Conservation (phyloP, 2,113 vertebrate genomes). For the Scopus umbretta region DNA sequence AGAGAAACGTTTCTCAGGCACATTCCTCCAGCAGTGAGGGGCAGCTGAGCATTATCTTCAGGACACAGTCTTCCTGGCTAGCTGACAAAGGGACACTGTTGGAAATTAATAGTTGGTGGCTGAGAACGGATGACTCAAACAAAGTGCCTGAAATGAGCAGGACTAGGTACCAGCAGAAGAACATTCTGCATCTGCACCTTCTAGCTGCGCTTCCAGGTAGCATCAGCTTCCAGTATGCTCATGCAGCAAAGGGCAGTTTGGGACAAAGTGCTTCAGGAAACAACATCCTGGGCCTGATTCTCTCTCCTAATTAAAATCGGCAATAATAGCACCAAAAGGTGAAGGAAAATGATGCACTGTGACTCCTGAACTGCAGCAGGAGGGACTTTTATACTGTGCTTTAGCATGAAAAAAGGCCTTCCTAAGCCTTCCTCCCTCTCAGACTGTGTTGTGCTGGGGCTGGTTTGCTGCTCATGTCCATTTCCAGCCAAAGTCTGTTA, state of each 20-base stretch:
- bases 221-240: not conserved
- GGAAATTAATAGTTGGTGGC: not conserved
- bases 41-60: slow-evolving; percentile 11
- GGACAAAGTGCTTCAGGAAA: not conserved
- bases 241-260: not conserved
- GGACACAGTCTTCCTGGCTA: not conserved
- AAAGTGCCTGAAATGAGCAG: not conserved
- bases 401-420: not conserved
- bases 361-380: not conserved
- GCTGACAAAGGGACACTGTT: not conserved
- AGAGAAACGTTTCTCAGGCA: not conserved
- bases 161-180: not conserved
- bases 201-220: not conserved
- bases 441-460: not conserved
- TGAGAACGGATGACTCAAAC: not conserved
- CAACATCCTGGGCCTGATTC: not conserved
- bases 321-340: not conserved
- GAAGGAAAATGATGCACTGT: not conserved
- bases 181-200: not conserved
- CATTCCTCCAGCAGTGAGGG: not conserved
- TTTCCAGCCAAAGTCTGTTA: slow-evolving; percentile 28
- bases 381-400: not conserved
- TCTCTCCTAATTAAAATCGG: not conserved
- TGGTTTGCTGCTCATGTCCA: not conserved
- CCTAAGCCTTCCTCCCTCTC: not conserved